These are phyloP conservation scores for Macroramphosus scolopax DNA, from an alignment of 2,797 vertebrate genomes.

Conservation along the genomic window DNA sequence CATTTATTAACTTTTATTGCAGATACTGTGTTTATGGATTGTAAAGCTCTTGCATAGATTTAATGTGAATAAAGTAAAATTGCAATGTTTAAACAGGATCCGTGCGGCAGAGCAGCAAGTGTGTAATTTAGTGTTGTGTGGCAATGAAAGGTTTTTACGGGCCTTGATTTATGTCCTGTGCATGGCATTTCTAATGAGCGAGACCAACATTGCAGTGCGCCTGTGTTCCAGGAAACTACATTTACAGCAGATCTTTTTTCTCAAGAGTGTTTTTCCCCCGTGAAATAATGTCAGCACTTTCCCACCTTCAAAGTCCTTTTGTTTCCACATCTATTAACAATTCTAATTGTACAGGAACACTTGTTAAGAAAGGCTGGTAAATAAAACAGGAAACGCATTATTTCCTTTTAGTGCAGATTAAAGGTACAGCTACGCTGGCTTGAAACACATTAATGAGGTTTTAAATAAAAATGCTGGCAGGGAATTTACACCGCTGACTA, in stretches of 20 bases:
- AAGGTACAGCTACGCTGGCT: constrained; percentile 81
- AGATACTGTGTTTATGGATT: constrained; percentile 99
- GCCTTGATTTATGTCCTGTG: constrained; percentile 98
- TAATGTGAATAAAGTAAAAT: constrained; percentile 99
- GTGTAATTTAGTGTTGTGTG: constrained; percentile 98
- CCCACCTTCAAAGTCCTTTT: constrained; percentile 99
- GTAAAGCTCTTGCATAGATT: constrained; percentile 99
- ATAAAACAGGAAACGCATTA: constrained; percentile 96
- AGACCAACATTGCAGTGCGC: constrained; percentile 92
- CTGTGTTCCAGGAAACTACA: constrained; percentile 98
- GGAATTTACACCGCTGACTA: constrained; percentile 75
- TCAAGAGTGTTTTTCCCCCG: constrained; percentile 92
- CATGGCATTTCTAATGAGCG: constrained; percentile 97
- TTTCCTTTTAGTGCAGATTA: constrained; percentile 97
- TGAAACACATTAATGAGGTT: constrained; percentile 80
- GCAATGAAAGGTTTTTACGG: constrained; percentile 98
- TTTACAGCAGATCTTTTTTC: constrained; percentile 88
- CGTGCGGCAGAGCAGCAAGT: constrained; percentile 92
- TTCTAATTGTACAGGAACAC: constrained; percentile 99
- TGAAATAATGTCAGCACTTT: constrained; percentile 99
- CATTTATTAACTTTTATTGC: constrained; percentile 99
- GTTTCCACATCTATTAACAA: constrained; percentile 99
- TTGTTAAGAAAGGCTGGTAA: constrained; percentile 97
- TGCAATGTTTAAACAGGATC: constrained; percentile 99
- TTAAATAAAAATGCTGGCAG: constrained; percentile 80